Evolutionary conservation across 2,888 invertebrate species (phyloP).

Genomic region (Philereme vetulata): DNA sequence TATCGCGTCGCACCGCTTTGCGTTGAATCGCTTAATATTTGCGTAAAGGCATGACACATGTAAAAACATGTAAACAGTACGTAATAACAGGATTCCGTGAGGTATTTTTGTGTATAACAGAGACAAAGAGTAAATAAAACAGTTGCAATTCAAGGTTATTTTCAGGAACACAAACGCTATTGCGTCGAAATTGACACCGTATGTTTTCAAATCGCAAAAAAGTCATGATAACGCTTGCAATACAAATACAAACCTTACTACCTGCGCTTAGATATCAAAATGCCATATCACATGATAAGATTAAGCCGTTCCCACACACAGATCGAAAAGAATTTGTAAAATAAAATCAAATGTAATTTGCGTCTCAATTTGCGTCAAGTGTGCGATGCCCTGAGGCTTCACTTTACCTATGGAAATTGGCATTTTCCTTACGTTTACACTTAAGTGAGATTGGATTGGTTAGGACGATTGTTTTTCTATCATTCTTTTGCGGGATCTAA

Average conservation of each 20-base stretch:
- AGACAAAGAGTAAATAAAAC: too few relatives aligned
- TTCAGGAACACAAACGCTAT: not conserved
- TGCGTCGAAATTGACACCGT: constrained; percentile 31
- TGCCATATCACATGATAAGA: not conserved
- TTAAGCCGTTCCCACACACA: constrained; percentile 37
- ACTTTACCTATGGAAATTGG: constrained; percentile 53
- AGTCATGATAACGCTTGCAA: constrained; percentile 10
- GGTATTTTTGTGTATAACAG: too few relatives aligned
- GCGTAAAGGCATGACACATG: too few relatives aligned
- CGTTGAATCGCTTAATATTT: too few relatives aligned
- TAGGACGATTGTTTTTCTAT: constrained; percentile 42
- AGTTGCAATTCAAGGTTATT: too few relatives aligned
- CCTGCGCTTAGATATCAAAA: constrained; percentile 10
- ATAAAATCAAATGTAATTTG: constrained; percentile 79
- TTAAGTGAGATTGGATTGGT: constrained; percentile 66
- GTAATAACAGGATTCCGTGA: too few relatives aligned
- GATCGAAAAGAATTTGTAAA: constrained; percentile 76
- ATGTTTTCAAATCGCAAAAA: constrained; percentile 48
- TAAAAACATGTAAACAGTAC: too few relatives aligned
- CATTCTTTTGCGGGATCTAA: constrained; percentile 36
- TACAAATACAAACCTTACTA: constrained; percentile 27
- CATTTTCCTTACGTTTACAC: constrained; percentile 49
- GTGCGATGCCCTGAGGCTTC: constrained; percentile 32
- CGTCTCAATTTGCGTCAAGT: constrained; percentile 64
- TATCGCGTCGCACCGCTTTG: too few relatives aligned